A percentile compares a stretch with the other conserved stretches of the same genome.
These are phyloP conservation scores for Asarcornis scutulata DNA, from an alignment of 2,113 vertebrate genomes.

Conservation along the genomic window DNA sequence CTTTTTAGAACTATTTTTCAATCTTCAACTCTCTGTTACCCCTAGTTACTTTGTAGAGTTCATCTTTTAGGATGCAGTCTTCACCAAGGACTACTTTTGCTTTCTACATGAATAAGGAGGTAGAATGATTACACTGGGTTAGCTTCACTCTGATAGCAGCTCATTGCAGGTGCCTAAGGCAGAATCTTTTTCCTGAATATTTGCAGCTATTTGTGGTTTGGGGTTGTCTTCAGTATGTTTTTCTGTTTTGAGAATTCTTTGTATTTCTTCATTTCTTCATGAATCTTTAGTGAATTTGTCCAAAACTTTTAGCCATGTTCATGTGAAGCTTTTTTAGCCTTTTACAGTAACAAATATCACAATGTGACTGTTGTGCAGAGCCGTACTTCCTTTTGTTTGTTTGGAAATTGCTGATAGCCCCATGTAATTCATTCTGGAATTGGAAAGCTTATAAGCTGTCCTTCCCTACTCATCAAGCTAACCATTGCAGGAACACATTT, in stretches of 20 bases:
- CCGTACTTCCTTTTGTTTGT: not conserved
- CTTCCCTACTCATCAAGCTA: not conserved
- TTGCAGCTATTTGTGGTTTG: not conserved
- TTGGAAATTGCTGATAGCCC: not conserved
- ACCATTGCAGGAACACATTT: not conserved
- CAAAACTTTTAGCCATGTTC: not conserved
- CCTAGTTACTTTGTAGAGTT: not conserved
- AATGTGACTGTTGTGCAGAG: not conserved
- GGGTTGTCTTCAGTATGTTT: not conserved
- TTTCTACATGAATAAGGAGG: not conserved
- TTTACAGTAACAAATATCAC: not conserved
- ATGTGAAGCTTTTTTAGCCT: not conserved
- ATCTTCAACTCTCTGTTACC: not conserved
- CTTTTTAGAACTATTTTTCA: not conserved
- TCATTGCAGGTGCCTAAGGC: not conserved
- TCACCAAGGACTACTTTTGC: not conserved
- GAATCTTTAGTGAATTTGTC: not conserved
- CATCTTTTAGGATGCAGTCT: not conserved
- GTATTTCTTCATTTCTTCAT: not conserved
- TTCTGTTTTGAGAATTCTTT: not conserved
- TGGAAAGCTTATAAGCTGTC: not conserved
- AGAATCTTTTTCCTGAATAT: not conserved
- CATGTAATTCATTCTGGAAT: not conserved
- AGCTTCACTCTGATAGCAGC: not conserved
- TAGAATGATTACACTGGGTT: not conserved